Evolutionary conservation across 35 echinoderm and acorn worm genomes (phyloP).

Genomic region (Diadema setosum): DNA sequence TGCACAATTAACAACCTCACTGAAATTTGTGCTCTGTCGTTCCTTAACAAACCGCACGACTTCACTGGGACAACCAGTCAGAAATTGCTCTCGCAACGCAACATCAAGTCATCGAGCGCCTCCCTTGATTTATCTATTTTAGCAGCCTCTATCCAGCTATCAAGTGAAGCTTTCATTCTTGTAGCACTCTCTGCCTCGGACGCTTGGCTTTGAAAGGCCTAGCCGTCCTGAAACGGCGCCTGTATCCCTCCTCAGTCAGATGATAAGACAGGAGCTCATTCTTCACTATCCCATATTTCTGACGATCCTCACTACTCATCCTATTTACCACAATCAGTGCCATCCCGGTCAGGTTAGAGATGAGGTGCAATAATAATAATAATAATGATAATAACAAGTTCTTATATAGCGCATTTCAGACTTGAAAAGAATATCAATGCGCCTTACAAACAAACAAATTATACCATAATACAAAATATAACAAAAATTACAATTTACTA

Average conservation of each 20-base stretch:
- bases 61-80: background rate
- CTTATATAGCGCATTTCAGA: too few species aligned
- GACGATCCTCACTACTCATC: background rate
- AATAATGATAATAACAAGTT: too few species aligned
- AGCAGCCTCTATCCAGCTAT: background rate
- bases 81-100: constrained; percentile 16
- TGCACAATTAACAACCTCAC: background rate
- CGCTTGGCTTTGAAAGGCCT: background rate
- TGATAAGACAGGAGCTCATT: background rate
- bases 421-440: too few species aligned
- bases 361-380: too few species aligned
- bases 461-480: too few species aligned
- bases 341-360: background rate
- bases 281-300: background rate
- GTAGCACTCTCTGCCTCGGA: background rate
- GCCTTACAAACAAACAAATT: too few species aligned
- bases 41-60: background rate
- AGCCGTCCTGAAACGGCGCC: background rate
- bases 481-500: too few species aligned
- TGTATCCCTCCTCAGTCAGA: too few species aligned
- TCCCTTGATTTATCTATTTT: background rate
- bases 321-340: background rate
- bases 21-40: background rate
- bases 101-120: background rate
- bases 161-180: background rate